Percentiles rank a stretch among this genome's conserved stretches.
phyloP scores from a whole-genome alignment of 2,888 invertebrate genomes.

The Herminia tarsipennalis region DNA sequence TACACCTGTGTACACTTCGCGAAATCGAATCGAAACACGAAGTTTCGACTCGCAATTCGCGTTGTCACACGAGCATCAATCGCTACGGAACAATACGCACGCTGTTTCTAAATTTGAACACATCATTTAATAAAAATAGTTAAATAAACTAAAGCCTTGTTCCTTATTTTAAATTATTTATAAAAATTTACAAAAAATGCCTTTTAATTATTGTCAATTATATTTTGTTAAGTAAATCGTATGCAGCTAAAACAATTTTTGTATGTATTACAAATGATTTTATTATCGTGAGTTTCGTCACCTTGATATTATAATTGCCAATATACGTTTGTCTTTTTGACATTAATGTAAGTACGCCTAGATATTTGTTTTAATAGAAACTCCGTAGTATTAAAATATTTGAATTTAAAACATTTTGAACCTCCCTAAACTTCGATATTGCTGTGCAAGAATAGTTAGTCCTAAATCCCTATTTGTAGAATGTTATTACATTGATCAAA shows the following conservation, averaged over 20 bases:
- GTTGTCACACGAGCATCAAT: no score
- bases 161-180: neutral
- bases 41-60: no score
- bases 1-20: no score
- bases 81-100: neutral
- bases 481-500: constrained; percentile 32
- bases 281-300: constrained; percentile 10
- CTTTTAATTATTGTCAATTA: neutral
- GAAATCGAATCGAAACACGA: no score
- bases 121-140: neutral
- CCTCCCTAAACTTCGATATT: constrained; percentile 38
- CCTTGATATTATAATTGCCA: constrained; percentile 20
- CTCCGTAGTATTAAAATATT: constrained; percentile 31
- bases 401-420: constrained; percentile 24
- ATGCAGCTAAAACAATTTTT: neutral
- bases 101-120: neutral
- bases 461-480: constrained; percentile 36
- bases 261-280: neutral
- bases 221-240: neutral
- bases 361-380: constrained; percentile 30
- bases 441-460: constrained; percentile 42
- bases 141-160: neutral
- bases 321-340: constrained; percentile 10
- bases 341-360: constrained; percentile 24
- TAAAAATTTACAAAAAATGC: neutral